Evolutionary conservation across 2,113 vertebrate genomes (phyloP), one percentile per base, ranked within the genome.

Genomic region (Platanista minor): DNA sequence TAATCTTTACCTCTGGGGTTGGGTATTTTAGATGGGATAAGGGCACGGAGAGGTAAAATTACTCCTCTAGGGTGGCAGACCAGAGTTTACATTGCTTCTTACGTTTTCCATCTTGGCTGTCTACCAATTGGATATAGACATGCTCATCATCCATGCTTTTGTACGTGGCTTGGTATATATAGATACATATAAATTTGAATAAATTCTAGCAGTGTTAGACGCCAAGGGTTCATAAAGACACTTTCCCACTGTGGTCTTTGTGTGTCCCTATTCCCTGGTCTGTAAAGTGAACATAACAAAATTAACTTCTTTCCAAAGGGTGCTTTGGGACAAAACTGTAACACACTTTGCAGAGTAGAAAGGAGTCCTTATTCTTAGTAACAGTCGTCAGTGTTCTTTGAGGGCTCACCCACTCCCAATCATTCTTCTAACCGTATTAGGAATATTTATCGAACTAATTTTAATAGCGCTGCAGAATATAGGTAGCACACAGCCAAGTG

Each of bases 381-480:
- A 96, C 27, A 72, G 20, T 95, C n/a, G 20, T 77, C 8, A 27
- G 31, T 94, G 80, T 95, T 96, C 71, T 91, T 91, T 0, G 57
- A 92, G 85, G 80, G 36, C 57, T 88, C 49, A 84, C 80, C 67
- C 69, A 87, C 29, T 90, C 62, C 43, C 27, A 92, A 0, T 96
- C 46, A 95, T 88, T 94, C 77, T 87, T 77, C 46, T 67, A 52
- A 91, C 49, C 72, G n/a, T 78, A 61, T 84, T 91, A 95, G 64
- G 29, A 82, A 88, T 96, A 91, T 91, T 93, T 93, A 91, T 85
- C 64, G 82, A 81, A 96, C 49, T 74, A 92, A 80, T 84, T 95
- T 89, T 86, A 95, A 71, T 88, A 87, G 29, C 27, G 69, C 49
- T 39, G 20, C 85, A 81, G 57, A 41, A 17, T 84, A 41, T 84